These are phyloP conservation scores for Dryadula phaetusa DNA, from an alignment of 2,888 invertebrate species.

Conservation along the genomic window DNA sequence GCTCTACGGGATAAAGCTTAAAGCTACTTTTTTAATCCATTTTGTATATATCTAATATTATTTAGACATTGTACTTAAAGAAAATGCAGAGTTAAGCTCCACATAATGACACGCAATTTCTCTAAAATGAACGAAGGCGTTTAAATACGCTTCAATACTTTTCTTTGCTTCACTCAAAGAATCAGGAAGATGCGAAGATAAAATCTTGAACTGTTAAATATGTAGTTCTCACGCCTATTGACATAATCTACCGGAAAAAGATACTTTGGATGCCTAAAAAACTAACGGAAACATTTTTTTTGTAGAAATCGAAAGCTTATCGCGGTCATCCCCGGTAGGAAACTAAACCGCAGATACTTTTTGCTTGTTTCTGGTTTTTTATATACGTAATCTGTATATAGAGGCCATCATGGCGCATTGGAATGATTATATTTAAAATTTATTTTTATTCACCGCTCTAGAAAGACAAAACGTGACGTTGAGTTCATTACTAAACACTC, in stretches of 20 bases:
- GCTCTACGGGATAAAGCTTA: no score
- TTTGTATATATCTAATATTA: no score
- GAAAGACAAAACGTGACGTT: no score
- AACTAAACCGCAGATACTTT: conserved; percentile 6
- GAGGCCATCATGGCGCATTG: no score
- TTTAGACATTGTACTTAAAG: no score
- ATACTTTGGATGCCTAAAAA: conserved; percentile 14
- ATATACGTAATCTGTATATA: no score
- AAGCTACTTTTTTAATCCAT: no score
- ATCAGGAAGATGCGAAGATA: conserved; percentile 9
- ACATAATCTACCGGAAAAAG: conserved; percentile 19
- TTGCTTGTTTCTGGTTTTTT: neutral
- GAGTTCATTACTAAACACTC: no score
- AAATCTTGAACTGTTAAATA: conserved; percentile 1
- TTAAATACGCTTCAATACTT: neutral
- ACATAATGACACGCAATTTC: neutral
- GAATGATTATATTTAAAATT: no score
- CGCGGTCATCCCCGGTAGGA: conserved; percentile 27
- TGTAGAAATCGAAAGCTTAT: conserved; percentile 25
- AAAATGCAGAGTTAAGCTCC: no score
- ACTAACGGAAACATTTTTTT: conserved; percentile 22
- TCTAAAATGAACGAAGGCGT: neutral
- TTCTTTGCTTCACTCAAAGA: neutral
- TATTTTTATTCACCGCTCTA: no score
- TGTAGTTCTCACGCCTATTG: conserved; percentile 24